Evolutionary conservation across 2,797 vertebrate genomes (phyloP).

Genomic region (Leuciscus waleckii): DNA sequence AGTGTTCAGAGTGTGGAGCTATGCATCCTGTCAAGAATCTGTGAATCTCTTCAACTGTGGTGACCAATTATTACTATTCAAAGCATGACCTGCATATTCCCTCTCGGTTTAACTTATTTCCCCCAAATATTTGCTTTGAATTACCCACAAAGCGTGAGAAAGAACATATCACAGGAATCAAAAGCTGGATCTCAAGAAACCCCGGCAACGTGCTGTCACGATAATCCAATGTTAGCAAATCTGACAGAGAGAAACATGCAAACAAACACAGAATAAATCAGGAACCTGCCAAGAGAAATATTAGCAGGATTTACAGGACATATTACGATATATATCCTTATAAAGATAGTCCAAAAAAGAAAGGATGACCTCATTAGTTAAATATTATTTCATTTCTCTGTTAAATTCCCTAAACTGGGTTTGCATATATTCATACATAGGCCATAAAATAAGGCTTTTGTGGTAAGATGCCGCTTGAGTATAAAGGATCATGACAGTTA

Average conservation of each 20-base stretch:
- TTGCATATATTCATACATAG: slow-evolving; percentile 16
- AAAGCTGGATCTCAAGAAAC: slow-evolving; percentile 56
- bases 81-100: slow-evolving; percentile 8
- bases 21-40: not conserved
- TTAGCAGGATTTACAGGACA: slow-evolving; percentile 50
- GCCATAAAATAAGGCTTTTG: slow-evolving; percentile 75
- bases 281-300: slow-evolving; percentile 74
- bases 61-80: slow-evolving; percentile 23
- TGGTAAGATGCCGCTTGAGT: slow-evolving; percentile 72
- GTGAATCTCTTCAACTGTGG: slow-evolving; percentile 34
- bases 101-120: not conserved
- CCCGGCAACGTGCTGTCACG: slow-evolving; percentile 63
- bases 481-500: slow-evolving; percentile 73
- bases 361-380: slow-evolving; percentile 77
- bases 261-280: slow-evolving; percentile 72
- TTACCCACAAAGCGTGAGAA: not conserved
- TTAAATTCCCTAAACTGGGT: slow-evolving; percentile 42
- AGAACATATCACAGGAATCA: not conserved
- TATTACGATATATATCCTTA: slow-evolving; percentile 23
- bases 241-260: slow-evolving; percentile 76
- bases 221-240: slow-evolving; percentile 70
- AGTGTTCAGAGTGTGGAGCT: slow-evolving; percentile 20
- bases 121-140: not conserved
- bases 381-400: slow-evolving; percentile 73
- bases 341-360: slow-evolving; percentile 69